Conservation (phyloP, 2,113 vertebrate species). For the Dolichallabes microphthalmus region DNA sequence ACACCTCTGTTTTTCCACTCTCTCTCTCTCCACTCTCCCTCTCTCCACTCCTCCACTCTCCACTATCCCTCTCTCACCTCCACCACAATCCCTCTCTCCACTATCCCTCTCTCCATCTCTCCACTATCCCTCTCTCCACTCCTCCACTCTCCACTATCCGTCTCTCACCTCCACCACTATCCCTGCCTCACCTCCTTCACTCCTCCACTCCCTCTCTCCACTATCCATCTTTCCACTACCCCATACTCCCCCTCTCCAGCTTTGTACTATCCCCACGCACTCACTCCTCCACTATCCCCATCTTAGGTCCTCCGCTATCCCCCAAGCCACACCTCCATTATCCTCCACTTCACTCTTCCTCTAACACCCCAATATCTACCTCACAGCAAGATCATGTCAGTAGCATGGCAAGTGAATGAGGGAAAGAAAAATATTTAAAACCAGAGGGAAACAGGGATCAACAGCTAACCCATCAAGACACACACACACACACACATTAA, state of each 20-base stretch:
- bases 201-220: neutral
- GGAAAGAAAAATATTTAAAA: neutral
- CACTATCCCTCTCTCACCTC: too few relatives aligned
- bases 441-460: neutral
- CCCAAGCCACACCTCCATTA: neutral
- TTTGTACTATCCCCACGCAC: neutral
- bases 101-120: too few relatives aligned
- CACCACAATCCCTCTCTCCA: too few relatives aligned
- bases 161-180: too few relatives aligned
- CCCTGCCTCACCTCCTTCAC: neutral
- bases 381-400: neutral
- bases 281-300: neutral
- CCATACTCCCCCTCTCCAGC: too few relatives aligned
- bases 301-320: neutral
- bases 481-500: neutral
- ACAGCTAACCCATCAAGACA: neutral
- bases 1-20: neutral
- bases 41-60: too few relatives aligned
- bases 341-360: neutral
- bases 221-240: neutral
- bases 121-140: too few relatives aligned
- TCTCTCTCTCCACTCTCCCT: conserved; percentile 24
- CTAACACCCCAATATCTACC: neutral
- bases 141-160: too few relatives aligned
- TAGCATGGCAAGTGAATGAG: neutral